Conservation (phyloP, 64 coral and sea anemone species). For the Astreopora myriophthalma region DNA sequence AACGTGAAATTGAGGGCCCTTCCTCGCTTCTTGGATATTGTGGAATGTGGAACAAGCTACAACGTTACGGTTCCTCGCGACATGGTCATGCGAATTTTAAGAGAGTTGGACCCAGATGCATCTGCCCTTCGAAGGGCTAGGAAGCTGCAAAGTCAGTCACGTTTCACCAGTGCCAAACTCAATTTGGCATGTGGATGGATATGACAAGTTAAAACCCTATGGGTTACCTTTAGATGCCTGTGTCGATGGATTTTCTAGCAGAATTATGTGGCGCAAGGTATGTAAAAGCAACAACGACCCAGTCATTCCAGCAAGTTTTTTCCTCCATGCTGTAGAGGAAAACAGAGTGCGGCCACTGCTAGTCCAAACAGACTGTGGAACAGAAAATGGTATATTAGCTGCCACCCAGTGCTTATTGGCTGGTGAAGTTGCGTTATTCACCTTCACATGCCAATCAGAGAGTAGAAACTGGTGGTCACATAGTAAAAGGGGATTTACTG, state of each 20-base stretch:
- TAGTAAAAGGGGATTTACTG: conserved; percentile 30
- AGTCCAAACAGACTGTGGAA: neutral
- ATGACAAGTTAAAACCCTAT: neutral
- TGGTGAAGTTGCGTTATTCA: neutral
- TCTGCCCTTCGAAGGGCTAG: too few relatives aligned
- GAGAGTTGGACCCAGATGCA: too few relatives aligned
- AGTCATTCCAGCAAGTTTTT: neutral
- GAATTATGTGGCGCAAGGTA: neutral
- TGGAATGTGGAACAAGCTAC: conserved; percentile 18
- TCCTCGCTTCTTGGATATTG: conserved; percentile 37
- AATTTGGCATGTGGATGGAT: neutral
- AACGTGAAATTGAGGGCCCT: conserved; percentile 51
- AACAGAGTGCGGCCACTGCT: neutral
- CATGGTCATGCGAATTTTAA: too few relatives aligned
- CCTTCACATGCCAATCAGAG: too few relatives aligned
- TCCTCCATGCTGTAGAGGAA: neutral
- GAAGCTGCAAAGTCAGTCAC: too few relatives aligned
- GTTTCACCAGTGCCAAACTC: neutral
- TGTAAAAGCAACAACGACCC: conserved; percentile 5
- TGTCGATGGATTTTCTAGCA: neutral
- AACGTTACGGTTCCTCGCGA: neutral
- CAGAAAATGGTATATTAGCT: neutral
- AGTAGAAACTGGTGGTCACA: conserved; percentile 59
- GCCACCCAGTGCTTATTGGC: neutral
- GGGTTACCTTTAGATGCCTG: neutral